phyloP scores from a whole-genome alignment of 2,797 vertebrate species.

The Anolis apletophallus region DNA sequence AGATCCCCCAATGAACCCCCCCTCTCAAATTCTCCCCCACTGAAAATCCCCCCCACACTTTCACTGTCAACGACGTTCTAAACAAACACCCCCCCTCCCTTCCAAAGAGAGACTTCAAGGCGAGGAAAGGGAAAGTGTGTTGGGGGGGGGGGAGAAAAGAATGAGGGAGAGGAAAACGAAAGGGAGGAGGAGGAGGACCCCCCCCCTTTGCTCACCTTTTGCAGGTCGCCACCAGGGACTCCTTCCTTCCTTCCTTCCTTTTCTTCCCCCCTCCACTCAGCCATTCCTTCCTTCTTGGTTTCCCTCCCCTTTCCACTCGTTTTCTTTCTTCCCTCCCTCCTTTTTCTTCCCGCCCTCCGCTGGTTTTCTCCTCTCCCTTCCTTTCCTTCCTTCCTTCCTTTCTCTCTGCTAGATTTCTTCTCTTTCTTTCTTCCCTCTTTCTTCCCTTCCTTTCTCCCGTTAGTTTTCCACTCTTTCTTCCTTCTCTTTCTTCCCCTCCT shows the following conservation, averaged over 20 bases:
- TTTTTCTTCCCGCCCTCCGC: conserved; percentile 41
- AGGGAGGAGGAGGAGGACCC: background rate
- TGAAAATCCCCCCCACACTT: conserved; percentile 8
- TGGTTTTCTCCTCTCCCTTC: background rate
- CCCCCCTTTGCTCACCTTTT: conserved; percentile 73
- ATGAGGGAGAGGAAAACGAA: rapidly evolving
- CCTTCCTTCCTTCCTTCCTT: conserved; percentile 72
- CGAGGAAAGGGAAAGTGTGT: no score
- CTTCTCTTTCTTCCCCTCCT: conserved; percentile 46
- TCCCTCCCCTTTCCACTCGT: conserved; percentile 33
- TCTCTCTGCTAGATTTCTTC: conserved; percentile 47
- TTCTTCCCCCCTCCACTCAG: conserved; percentile 50
- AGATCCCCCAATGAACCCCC: background rate
- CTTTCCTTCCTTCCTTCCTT: conserved; percentile 40
- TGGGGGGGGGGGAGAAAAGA: background rate
- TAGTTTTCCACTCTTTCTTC: background rate
- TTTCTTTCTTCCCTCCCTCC: conserved; percentile 16
- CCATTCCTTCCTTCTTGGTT: conserved; percentile 44
- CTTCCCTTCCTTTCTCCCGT: background rate
- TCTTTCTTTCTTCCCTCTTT: background rate
- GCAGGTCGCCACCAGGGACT: conserved; percentile 77
- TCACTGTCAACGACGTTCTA: conserved; percentile 53
- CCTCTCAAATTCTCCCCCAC: background rate
- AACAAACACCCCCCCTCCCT: conserved; percentile 34
- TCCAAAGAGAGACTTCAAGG: background rate